Conservation (phyloP, 2,113 vertebrate species). For the Hoplias malabaricus region DNA sequence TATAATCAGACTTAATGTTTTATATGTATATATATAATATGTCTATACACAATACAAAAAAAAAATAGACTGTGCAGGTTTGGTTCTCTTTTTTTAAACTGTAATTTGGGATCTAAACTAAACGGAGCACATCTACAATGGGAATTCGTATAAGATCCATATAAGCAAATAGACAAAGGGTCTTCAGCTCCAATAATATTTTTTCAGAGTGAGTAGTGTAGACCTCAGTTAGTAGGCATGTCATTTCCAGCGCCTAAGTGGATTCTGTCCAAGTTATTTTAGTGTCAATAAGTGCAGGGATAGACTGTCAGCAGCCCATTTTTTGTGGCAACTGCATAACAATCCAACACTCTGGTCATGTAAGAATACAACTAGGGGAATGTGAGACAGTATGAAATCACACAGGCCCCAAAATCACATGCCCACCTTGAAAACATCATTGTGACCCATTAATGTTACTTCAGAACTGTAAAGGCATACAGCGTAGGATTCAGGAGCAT, state of each 20-base stretch:
- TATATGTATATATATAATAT: slow-evolving; percentile 39
- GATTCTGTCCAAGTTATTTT: neutral
- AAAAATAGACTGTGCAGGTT: too few species aligned
- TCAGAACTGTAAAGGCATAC: neutral
- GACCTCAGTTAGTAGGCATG: neutral
- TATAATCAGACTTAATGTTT: slow-evolving; percentile 45
- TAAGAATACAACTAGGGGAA: neutral
- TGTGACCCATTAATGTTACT: neutral
- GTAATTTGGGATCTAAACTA: too few species aligned
- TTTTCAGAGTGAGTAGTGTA: neutral
- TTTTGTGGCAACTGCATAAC: slow-evolving; percentile 15
- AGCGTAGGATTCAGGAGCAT: neutral
- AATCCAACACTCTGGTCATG: slow-evolving; percentile 8
- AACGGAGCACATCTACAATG: neutral
- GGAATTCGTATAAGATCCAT: neutral
- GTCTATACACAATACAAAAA: slow-evolving; percentile 56
- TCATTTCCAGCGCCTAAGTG: neutral
- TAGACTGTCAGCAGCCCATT: neutral
- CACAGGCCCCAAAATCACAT: neutral
- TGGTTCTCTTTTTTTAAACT: too few species aligned
- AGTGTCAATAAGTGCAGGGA: slow-evolving; percentile 30
- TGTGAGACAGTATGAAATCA: neutral
- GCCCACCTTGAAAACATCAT: neutral
- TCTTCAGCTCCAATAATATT: neutral
- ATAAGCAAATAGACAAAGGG: neutral